Conservation (phyloP, 2,888 invertebrate species). For the Argyresthia albistria region DNA sequence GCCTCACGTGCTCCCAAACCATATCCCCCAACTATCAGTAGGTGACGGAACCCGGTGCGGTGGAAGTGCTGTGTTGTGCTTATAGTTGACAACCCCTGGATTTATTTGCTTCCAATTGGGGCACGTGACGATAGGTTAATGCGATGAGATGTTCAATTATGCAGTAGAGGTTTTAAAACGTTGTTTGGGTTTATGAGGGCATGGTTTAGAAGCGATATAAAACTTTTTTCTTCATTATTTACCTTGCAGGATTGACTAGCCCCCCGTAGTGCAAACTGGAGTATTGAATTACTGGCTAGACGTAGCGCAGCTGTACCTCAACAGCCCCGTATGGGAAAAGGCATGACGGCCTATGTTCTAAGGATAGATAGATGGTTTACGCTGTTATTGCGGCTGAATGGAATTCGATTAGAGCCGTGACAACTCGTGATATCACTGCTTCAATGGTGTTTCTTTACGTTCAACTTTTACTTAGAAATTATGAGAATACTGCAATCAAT, state of each 20-base stretch:
- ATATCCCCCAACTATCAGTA: background rate
- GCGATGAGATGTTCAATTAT: slow-evolving; percentile 44
- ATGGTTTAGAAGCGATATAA: too few species aligned
- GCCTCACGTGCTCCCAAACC: background rate
- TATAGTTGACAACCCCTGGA: too few species aligned
- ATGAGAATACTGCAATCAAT: too few species aligned
- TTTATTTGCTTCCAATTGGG: slow-evolving; percentile 5
- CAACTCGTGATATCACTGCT: slow-evolving; percentile 1
- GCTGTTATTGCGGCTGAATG: background rate
- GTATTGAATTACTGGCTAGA: too few species aligned
- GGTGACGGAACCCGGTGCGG: background rate
- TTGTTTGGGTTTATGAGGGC: too few species aligned
- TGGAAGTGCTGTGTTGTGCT: background rate
- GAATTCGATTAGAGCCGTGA: background rate
- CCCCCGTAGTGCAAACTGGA: too few species aligned
- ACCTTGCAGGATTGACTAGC: slow-evolving; percentile 15
- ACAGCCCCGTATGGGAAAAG: too few species aligned
- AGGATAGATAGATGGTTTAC: too few species aligned
- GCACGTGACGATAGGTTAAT: slow-evolving; percentile 17
- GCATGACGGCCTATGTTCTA: too few species aligned
- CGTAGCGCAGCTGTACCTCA: too few species aligned
- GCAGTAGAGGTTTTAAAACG: slow-evolving; percentile 18
- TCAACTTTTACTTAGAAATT: too few species aligned
- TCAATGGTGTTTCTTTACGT: background rate
- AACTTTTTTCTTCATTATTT: too few species aligned